These are phyloP conservation scores for Actinostola sp. DNA, from an alignment of 92 coral and sea anemone species.

Conservation along the genomic window DNA sequence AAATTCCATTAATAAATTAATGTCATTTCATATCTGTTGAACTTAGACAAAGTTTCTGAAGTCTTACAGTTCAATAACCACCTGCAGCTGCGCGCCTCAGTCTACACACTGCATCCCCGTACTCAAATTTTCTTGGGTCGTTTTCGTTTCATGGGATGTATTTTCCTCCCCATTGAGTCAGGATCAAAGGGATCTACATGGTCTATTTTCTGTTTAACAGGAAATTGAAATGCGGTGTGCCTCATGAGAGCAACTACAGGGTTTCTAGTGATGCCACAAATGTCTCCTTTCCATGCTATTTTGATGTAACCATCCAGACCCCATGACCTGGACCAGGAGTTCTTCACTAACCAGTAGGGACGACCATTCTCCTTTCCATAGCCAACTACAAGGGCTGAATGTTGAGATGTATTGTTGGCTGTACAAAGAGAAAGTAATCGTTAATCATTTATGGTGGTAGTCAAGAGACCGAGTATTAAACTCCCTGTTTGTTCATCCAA, in stretches of 20 bases:
- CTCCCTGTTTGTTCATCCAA: too few species aligned
- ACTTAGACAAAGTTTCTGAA: too few species aligned
- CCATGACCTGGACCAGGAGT: constrained; percentile 95
- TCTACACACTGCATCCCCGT: too few species aligned
- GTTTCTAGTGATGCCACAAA: constrained; percentile 92
- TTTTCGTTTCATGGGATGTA: constrained; percentile 51
- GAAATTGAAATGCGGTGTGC: constrained; percentile 82
- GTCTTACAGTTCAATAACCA: too few species aligned
- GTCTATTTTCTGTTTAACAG: constrained; percentile 67
- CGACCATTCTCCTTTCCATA: constrained; percentile 93
- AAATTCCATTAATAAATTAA: too few species aligned
- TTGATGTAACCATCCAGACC: constrained; percentile 93
- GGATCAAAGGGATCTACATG: constrained; percentile 59
- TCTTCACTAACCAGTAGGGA: constrained; percentile 95
- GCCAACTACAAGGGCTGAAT: constrained; percentile 93
- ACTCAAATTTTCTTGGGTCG: not conserved
- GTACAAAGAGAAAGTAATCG: not conserved
- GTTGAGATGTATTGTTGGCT: constrained; percentile 91
- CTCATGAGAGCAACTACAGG: constrained; percentile 92
- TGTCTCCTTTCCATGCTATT: constrained; percentile 87
- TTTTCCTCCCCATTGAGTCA: constrained; percentile 59
- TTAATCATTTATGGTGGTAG: too few species aligned
- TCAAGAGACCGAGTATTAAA: too few species aligned
- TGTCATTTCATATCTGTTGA: too few species aligned
- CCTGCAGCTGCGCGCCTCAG: too few species aligned